Evolutionary conservation across 1,140 invertebrate genomes (phyloP).

Genomic region (Xylocopa sonorina): DNA sequence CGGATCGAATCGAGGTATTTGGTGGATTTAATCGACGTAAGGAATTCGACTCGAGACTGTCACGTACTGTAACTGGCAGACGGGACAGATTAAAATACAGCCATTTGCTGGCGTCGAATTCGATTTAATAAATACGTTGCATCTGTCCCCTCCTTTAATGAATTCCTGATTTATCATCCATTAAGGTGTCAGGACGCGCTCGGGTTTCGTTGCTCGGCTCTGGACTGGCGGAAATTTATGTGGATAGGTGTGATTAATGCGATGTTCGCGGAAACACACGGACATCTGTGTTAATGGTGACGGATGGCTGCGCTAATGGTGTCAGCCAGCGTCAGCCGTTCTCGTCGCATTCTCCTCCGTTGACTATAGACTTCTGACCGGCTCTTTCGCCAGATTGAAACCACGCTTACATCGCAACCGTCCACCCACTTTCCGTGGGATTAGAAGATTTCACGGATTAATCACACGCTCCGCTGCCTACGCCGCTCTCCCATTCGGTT

Average conservation of each 20-base stretch:
- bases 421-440: slow-evolving; percentile 31
- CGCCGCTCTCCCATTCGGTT: too few species aligned
- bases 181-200: slow-evolving; percentile 70
- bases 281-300: slow-evolving; percentile 80
- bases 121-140: slow-evolving; percentile 70
- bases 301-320: slow-evolving; percentile 75
- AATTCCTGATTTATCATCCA: slow-evolving; percentile 74
- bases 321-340: slow-evolving; percentile 69
- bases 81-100: slow-evolving; percentile 60
- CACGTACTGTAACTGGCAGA: slow-evolving; percentile 12
- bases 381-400: slow-evolving; percentile 55
- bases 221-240: slow-evolving; percentile 73
- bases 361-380: slow-evolving; percentile 54
- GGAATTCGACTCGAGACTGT: slow-evolving; percentile 3
- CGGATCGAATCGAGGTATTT: too few species aligned
- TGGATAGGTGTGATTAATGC: slow-evolving; percentile 76
- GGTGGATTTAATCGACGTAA: slow-evolving; percentile 53
- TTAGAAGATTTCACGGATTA: slow-evolving; percentile 25
- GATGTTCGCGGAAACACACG: slow-evolving; percentile 72
- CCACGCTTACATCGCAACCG: slow-evolving; percentile 23
- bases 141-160: slow-evolving; percentile 64
- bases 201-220: slow-evolving; percentile 67
- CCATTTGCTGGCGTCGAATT: slow-evolving; percentile 61
- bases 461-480: neutral
- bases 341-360: slow-evolving; percentile 64